phyloP scores from a whole-genome alignment of 2,113 vertebrate species.

The Propithecus coquereli region DNA sequence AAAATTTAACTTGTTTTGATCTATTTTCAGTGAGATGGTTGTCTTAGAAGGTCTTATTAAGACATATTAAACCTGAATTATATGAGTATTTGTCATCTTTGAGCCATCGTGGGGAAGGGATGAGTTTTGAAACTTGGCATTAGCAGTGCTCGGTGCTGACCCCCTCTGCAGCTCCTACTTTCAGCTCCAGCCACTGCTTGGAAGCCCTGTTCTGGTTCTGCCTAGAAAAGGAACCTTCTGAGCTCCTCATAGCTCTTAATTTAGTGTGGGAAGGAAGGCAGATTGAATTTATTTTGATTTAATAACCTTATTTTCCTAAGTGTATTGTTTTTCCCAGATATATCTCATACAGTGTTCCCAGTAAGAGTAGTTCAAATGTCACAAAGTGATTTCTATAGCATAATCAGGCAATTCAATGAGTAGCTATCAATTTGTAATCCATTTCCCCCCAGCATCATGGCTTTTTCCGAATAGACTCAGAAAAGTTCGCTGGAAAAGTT shows the following conservation, averaged over 20 bases:
- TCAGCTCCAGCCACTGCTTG: background rate
- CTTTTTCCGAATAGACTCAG: background rate
- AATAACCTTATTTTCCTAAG: constrained; percentile 45
- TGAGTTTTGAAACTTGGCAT: background rate
- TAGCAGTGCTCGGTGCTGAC: background rate
- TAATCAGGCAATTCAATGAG: background rate
- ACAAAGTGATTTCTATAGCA: background rate
- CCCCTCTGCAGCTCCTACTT: background rate
- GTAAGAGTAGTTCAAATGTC: background rate
- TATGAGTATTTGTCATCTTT: background rate
- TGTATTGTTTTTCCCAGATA: constrained; percentile 20
- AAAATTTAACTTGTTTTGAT: background rate
- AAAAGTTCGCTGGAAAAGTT: background rate
- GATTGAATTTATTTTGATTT: constrained; percentile 40
- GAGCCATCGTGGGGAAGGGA: background rate
- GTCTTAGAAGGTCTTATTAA: background rate
- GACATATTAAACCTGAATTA: background rate
- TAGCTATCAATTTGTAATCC: background rate
- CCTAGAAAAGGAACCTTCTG: background rate
- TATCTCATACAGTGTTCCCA: background rate
- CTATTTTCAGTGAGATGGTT: constrained; percentile 10
- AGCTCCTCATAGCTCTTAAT: background rate
- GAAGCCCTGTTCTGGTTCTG: constrained; percentile 1
- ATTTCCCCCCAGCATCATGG: background rate
- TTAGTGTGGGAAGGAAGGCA: background rate